Evolutionary conservation across 1,140 invertebrate genomes (phyloP), one percentile per base, ranked within the genome.

Genomic region (Heliconius himera): DNA sequence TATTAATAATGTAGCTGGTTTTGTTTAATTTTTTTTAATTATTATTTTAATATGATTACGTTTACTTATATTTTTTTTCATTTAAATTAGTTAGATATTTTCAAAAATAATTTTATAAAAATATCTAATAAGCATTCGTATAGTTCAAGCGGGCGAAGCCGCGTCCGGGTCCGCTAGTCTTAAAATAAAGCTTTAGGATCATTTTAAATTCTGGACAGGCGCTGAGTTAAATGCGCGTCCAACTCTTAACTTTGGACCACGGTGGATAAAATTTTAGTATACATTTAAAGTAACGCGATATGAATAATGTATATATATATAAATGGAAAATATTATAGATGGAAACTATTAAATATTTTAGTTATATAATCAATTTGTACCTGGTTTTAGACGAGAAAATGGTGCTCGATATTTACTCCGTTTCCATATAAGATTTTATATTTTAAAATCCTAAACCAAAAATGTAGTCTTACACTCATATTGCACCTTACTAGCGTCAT

Each of bases 231-330:
- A 66, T 66, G 56, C 22, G 56, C 56, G 56, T 66, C 56, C 56
- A 29, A 29, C 56, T 66, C 56, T 66, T 66, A 66, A 26, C 56
- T 66, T 66, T 9, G 22, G 22, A 66, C 56, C 22, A 29, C 56
- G 22, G 56, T 29, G 56, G 56, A 66, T 66, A 66, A 66, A 66
- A 66, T 66, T 22, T 66, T 66, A 66, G 56, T 66, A 66, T 66
- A 66, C 22, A 66, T 66, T 66, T 66, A 29, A 66, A 66, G 56
- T 29, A 66, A 29, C 22, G 56, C 56, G 22, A 22, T 29, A 66
- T 66, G 56, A 66, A 66, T 66, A n/a, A n/a, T n/a, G n/a, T n/a
- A n/a, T n/a, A n/a, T n/a, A n/a, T n/a, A n/a, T n/a, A n/a, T n/a
- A 26, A 26, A 66, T 66, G 56, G 22, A 66, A 66, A 66, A 66